Conservation (phyloP, 2,888 invertebrate genomes). For the Melanotus villosus region DNA sequence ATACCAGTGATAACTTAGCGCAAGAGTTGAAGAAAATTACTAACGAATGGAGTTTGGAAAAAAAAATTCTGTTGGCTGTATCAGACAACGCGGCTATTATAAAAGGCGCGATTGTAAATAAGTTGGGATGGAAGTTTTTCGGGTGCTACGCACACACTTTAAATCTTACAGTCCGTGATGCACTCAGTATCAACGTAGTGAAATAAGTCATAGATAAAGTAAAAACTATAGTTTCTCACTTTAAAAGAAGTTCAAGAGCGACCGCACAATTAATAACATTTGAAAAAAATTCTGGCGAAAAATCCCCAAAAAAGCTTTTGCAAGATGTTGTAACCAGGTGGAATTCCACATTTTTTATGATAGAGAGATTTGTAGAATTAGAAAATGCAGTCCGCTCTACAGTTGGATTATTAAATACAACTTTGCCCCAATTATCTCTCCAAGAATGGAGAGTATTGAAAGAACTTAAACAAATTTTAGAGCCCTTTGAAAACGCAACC, state of each 20-base stretch:
- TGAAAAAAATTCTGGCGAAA: neutral
- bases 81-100: constrained; percentile 11
- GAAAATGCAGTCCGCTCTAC: neutral
- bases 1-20: constrained; percentile 5
- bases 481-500: no score
- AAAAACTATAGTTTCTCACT: constrained; percentile 47
- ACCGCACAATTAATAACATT: neutral
- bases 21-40: neutral
- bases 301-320: neutral
- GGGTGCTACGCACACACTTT: constrained; percentile 51
- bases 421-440: no score
- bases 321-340: constrained; percentile 7
- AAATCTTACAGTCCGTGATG: constrained; percentile 53
- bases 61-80: neutral
- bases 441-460: no score
- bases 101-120: constrained; percentile 1
- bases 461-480: no score
- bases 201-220: constrained; percentile 36
- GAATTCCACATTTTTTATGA: neutral
- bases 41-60: neutral
- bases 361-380: neutral
- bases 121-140: neutral
- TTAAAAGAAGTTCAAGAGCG: constrained; percentile 47
- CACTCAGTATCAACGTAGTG: neutral
- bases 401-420: no score